phyloP scores from a whole-genome alignment of 2,113 vertebrate genomes.

The Acrocephalus arundinaceus region DNA sequence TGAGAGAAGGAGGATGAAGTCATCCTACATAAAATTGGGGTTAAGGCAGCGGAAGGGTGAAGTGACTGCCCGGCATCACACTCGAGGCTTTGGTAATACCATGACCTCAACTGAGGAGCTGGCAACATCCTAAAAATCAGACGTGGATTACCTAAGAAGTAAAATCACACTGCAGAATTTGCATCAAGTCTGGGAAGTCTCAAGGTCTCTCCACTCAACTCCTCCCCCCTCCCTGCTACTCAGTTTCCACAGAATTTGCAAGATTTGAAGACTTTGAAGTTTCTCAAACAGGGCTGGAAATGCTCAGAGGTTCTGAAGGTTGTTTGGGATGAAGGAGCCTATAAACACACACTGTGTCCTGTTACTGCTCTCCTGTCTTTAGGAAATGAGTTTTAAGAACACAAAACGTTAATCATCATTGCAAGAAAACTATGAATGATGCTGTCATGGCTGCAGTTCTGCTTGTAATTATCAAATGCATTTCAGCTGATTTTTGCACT shows the following conservation, averaged over 20 bases:
- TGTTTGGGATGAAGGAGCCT: not conserved
- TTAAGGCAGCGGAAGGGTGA: accelerated
- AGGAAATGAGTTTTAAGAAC: not conserved
- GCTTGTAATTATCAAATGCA: not conserved
- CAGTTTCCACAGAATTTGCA: not conserved
- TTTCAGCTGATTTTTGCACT: not conserved
- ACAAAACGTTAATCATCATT: accelerated
- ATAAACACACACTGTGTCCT: not conserved
- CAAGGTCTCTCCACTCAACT: not conserved
- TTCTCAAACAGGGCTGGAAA: not conserved
- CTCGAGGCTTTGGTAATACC: not conserved
- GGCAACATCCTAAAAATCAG: not conserved
- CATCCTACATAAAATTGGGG: accelerated
- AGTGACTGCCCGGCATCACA: not conserved
- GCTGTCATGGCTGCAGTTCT: not conserved
- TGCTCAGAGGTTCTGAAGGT: not conserved
- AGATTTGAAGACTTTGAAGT: not conserved
- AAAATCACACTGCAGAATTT: not conserved
- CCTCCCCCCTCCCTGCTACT: not conserved
- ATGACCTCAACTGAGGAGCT: not conserved
- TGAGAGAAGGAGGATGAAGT: not conserved
- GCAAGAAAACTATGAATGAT: not conserved
- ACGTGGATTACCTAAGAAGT: not conserved
- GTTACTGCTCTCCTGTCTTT: not conserved
- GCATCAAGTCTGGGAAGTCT: not conserved